phyloP scores from a whole-genome alignment of 2,113 vertebrate species.

The Thinocorus orbignyianus region DNA sequence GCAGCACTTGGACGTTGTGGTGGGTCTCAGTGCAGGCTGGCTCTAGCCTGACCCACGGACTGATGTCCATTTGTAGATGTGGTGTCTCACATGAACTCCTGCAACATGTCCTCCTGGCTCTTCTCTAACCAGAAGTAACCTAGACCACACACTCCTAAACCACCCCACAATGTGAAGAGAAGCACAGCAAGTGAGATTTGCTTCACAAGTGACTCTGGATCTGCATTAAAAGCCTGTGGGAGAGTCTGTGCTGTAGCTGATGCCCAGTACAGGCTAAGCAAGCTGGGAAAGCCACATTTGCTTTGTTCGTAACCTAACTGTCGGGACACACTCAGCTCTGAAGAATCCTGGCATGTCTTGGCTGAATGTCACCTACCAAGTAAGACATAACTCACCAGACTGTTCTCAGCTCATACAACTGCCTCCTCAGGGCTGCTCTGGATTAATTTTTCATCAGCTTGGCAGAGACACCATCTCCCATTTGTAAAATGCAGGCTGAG shows the following conservation, averaged over 20 bases:
- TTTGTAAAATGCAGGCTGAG: not conserved
- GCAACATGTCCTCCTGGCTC: not conserved
- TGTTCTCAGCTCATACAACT: not conserved
- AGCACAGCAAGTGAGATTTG: not conserved
- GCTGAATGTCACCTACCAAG: constrained; percentile 5
- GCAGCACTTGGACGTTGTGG: fast-evolving
- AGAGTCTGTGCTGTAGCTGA: not conserved
- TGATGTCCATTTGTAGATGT: not conserved
- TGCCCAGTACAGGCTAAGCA: not conserved
- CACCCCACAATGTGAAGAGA: not conserved
- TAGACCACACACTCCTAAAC: not conserved
- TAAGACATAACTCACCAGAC: not conserved
- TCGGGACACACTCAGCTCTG: not conserved
- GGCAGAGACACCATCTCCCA: not conserved
- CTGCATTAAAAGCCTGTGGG: not conserved
- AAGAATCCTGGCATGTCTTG: not conserved
- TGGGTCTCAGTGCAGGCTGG: not conserved
- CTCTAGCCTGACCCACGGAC: not conserved
- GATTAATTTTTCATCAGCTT: not conserved
- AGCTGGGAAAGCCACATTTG: not conserved
- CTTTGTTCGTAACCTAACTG: not conserved
- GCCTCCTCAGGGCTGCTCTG: not conserved
- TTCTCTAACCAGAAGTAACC: not conserved
- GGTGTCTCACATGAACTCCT: not conserved
- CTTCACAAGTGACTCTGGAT: not conserved